Percentiles rank a stretch among this genome's conserved stretches.
Evolutionary conservation across 2,797 vertebrate genomes (phyloP).

Genomic region (Bradypodion ventrale): DNA sequence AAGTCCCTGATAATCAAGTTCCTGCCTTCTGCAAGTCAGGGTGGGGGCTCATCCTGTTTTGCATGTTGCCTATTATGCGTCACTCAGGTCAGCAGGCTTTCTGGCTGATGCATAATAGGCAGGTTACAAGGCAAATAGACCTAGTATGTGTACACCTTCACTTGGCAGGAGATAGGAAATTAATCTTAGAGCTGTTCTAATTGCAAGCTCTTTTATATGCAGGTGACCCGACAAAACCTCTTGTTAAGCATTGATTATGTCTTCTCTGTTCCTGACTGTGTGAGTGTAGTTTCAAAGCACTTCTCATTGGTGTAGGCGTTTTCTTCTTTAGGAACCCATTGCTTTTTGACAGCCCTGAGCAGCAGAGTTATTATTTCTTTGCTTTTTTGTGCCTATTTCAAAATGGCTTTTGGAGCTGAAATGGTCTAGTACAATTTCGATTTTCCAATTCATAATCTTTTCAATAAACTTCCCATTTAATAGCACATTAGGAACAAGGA

Average conservation of each 20-base stretch:
- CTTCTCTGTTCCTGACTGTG: not conserved
- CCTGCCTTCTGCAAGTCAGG: not conserved
- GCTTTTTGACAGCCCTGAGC: not conserved
- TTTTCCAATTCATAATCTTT: not conserved
- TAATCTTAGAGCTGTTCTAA: not conserved
- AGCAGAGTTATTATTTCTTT: not conserved
- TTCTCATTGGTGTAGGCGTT: not conserved
- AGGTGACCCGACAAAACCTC: not conserved
- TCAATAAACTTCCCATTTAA: not conserved
- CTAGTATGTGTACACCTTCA: not conserved
- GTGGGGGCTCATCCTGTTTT: not conserved
- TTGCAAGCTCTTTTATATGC: not conserved
- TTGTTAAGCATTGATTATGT: not conserved
- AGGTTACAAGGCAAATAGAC: not conserved
- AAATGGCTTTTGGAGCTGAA: not conserved
- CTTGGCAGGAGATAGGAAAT: not conserved
- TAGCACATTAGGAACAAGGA: not conserved
- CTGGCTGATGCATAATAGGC: not conserved
- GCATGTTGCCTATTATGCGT: not conserved
- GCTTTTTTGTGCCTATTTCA: conserved; percentile 5
- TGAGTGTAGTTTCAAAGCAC: not conserved
- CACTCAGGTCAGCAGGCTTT: not conserved
- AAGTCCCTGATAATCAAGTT: not conserved
- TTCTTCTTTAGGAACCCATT: not conserved
- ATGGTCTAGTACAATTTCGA: not conserved